Percentiles rank a stretch among this genome's conserved stretches.
Evolutionary conservation across 2,113 vertebrate genomes (phyloP).

Genomic region (Microtus ochrogaster): DNA sequence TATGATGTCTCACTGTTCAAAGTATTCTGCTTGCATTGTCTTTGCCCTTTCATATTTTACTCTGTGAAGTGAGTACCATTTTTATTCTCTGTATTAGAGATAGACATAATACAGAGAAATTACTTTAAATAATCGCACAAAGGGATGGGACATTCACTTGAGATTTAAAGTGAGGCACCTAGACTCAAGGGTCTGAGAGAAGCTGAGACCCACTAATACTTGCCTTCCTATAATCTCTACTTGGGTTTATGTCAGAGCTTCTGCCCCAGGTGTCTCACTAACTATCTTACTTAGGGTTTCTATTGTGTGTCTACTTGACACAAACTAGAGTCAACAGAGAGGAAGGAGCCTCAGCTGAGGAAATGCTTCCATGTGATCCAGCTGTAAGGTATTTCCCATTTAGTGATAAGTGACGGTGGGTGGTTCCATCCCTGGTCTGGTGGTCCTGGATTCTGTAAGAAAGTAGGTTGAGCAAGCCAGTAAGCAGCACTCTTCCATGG

Average conservation of each 20-base stretch:
- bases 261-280: background rate
- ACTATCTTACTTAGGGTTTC: background rate
- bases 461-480: no score
- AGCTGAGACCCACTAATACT: background rate
- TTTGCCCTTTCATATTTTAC: background rate
- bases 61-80: background rate
- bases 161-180: background rate
- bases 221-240: background rate
- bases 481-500: no score
- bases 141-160: background rate
- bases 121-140: conserved; percentile 3
- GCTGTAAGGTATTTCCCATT: no score
- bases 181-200: background rate
- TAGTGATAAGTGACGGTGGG: no score
- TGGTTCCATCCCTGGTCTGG: no score
- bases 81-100: background rate
- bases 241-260: background rate
- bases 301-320: background rate
- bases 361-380: no score
- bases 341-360: no score
- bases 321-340: no score
- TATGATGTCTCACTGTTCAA: background rate
- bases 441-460: no score
- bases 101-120: background rate
- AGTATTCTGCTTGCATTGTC: background rate